Percentiles rank a stretch among this genome's conserved stretches.
These are phyloP conservation scores for Ceratosolen fusciceps DNA, from an alignment of 1,140 invertebrate species.

Conservation along the genomic window DNA sequence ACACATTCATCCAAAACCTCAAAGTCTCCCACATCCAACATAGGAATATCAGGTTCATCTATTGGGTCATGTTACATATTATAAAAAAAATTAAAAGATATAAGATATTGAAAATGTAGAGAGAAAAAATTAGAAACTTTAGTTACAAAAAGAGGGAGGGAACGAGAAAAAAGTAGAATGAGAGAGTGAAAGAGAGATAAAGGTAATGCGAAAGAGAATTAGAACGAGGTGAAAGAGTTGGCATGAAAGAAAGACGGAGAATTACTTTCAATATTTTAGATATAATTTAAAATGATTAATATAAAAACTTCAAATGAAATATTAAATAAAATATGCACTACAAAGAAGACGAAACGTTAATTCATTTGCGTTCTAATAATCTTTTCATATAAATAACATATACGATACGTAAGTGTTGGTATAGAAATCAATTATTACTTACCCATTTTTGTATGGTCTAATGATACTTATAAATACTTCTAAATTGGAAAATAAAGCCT, in stretches of 20 bases:
- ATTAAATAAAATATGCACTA: not conserved
- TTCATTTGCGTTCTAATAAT: too few species aligned
- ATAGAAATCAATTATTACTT: not conserved
- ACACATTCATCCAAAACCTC: conserved; percentile 60
- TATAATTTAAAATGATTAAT: not conserved
- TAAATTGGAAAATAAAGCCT: not conserved
- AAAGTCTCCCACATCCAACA: conserved; percentile 56
- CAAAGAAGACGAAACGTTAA: too few species aligned
- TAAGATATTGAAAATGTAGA: not conserved
- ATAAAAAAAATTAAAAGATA: conserved; percentile 4
- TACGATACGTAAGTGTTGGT: too few species aligned
- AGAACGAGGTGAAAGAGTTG: too few species aligned
- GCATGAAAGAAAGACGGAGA: not conserved
- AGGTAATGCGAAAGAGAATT: not conserved
- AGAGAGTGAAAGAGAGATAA: not conserved
- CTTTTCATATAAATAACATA: too few species aligned
- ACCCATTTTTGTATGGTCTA: conserved; percentile 29
- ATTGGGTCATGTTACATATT: conserved; percentile 9
- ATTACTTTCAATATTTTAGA: conserved; percentile 9
- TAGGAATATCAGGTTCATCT: conserved; percentile 52
- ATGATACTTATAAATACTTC: not conserved
- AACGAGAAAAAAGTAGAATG: not conserved
- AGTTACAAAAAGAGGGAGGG: not conserved
- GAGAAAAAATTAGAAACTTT: not conserved
- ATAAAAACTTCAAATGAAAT: not conserved